These are phyloP conservation scores for Labeo catla DNA, from an alignment of 2,113 vertebrate genomes.

Conservation along the genomic window DNA sequence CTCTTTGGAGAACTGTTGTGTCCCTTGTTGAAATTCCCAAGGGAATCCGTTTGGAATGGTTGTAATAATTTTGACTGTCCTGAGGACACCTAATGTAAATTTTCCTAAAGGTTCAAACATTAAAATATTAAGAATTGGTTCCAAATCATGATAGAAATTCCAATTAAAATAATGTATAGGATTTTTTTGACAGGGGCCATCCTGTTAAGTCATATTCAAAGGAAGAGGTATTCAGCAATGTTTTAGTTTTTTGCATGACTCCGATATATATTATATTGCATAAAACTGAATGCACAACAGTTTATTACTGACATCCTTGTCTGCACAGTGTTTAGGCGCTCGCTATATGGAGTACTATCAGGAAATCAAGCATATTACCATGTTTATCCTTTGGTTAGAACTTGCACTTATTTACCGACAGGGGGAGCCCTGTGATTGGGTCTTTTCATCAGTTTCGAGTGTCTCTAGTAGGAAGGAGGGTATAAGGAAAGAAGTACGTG, in stretches of 20 bases:
- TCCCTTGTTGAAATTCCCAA: neutral
- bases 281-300: neutral
- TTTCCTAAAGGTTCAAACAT: neutral
- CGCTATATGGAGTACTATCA: neutral
- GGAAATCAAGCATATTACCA: neutral
- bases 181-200: neutral
- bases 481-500: neutral
- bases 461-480: no score
- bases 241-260: neutral
- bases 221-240: neutral
- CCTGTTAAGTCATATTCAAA: neutral
- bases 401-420: constrained; percentile 12
- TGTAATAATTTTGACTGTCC: neutral
- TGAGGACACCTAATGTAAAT: neutral
- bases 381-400: neutral
- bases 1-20: neutral
- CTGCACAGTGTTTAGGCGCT: neutral
- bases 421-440: constrained; percentile 32
- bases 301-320: neutral
- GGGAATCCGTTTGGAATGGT: neutral
- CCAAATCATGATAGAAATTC: neutral
- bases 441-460: neutral
- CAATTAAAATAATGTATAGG: neutral
- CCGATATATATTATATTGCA: neutral
- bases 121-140: neutral